Evolutionary conservation across 2,113 vertebrate species (phyloP).

Genomic region (Hippoglossus stenolepis): DNA sequence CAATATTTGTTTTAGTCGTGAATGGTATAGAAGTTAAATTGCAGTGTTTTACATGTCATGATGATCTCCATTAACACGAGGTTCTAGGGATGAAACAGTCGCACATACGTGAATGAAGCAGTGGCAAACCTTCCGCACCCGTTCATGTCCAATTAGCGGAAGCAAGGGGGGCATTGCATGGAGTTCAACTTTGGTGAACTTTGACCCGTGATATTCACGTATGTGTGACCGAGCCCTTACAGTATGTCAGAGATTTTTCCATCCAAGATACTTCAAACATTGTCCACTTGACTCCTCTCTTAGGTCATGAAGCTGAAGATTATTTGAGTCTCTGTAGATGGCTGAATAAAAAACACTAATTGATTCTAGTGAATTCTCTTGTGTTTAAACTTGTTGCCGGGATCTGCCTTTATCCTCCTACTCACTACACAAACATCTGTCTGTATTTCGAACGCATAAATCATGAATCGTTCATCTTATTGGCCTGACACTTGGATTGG

Average conservation of each 20-base stretch:
- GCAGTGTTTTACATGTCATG: not conserved
- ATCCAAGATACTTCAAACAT: not conserved
- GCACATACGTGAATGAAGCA: not conserved
- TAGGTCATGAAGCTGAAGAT: not conserved
- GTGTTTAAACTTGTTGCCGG: not conserved
- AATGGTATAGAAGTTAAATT: slow-evolving; percentile 2
- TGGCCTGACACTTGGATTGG: too few relatives aligned
- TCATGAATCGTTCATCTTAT: too few relatives aligned
- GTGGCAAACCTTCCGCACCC: not conserved
- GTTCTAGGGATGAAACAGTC: not conserved
- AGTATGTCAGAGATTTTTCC: too few relatives aligned
- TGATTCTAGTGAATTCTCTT: not conserved
- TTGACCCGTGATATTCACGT: not conserved
- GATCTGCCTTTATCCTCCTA: not conserved
- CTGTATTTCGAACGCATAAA: too few relatives aligned
- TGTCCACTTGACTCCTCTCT: not conserved
- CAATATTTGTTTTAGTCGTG: not conserved
- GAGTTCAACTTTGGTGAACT: not conserved
- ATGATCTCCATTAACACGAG: not conserved
- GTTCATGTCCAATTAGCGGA: not conserved
- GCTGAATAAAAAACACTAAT: slow-evolving; percentile 31
- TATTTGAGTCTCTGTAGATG: not conserved
- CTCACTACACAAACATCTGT: not conserved
- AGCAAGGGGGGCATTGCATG: too few relatives aligned
- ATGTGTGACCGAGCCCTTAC: not conserved